A percentile compares a stretch with the other conserved stretches of the same genome.
These are phyloP conservation scores for Conger conger DNA, from an alignment of 2,113 vertebrate species.

Conservation along the genomic window DNA sequence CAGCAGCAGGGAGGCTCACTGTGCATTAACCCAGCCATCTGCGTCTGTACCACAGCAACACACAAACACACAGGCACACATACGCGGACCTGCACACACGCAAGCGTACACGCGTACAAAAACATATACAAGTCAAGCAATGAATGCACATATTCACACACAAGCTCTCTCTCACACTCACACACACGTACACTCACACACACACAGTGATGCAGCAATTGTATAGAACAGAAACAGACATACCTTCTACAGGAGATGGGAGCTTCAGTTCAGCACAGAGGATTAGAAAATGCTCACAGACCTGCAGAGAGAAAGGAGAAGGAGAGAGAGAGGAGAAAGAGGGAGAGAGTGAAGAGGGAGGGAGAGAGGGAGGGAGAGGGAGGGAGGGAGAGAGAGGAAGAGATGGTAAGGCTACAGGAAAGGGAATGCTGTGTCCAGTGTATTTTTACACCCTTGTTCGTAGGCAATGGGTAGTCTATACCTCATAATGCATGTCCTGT, in stretches of 20 bases:
- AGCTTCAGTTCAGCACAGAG: neutral
- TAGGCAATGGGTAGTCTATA: neutral
- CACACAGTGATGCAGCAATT: slow-evolving; percentile 17
- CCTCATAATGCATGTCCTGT: neutral
- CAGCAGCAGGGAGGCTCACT: neutral
- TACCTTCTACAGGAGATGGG: slow-evolving; percentile 23
- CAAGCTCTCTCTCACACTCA: neutral
- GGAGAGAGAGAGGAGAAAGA: neutral
- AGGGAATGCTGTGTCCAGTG: neutral
- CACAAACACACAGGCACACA: slow-evolving; percentile 14
- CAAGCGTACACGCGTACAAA: neutral
- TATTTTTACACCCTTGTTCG: neutral
- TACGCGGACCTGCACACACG: neutral
- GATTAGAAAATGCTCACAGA: slow-evolving; percentile 1
- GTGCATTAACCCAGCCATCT: neutral
- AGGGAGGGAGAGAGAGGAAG: neutral
- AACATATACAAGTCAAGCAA: slow-evolving; percentile 18
- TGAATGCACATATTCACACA: slow-evolving; percentile 21
- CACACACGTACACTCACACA: slow-evolving; percentile 15
- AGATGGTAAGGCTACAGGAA: slow-evolving; percentile 11
- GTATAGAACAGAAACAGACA: neutral
- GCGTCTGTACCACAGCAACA: neutral
- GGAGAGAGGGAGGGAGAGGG: neutral
- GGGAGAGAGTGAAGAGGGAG: slow-evolving; percentile 1
- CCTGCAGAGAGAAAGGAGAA: slow-evolving; percentile 18